A percentile compares a stretch with the other conserved stretches of the same genome.
phyloP scores from a whole-genome alignment of 2,888 invertebrate genomes.

The Eupithecia dodoneata region DNA sequence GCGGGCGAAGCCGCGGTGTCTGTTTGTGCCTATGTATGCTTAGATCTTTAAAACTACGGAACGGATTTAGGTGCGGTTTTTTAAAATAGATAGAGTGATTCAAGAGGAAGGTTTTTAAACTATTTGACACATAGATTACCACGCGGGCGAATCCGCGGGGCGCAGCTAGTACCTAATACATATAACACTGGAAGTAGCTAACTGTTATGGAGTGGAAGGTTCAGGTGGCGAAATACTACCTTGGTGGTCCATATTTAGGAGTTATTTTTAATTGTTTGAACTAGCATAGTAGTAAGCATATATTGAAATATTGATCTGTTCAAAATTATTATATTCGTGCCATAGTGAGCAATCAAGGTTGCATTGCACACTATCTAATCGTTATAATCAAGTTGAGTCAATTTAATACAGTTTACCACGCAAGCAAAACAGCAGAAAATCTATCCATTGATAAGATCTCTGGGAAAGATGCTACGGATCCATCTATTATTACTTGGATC shows the following conservation, averaged over 20 bases:
- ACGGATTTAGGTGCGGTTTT: no score
- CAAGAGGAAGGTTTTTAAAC: no score
- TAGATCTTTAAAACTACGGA: no score
- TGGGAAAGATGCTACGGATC: constrained; percentile 27
- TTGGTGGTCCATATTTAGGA: not conserved
- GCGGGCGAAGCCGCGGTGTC: no score
- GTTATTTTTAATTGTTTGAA: not conserved
- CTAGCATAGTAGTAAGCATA: not conserved
- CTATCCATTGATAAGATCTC: constrained; percentile 26
- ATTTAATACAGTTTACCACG: constrained; percentile 18
- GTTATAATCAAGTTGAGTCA: constrained; percentile 4
- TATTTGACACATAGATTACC: no score
- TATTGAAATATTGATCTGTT: not conserved
- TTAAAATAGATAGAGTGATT: no score
- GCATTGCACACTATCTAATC: constrained; percentile 6
- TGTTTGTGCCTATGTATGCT: no score
- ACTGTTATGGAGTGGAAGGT: not conserved
- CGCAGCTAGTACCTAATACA: not conserved
- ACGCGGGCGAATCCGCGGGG: no score
- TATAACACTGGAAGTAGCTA: not conserved
- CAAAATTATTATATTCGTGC: not conserved
- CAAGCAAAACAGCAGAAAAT: constrained; percentile 24
- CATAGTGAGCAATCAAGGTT: not conserved
- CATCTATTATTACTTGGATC: constrained; percentile 21
- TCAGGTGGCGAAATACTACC: not conserved